Percentiles rank a stretch among this genome's conserved stretches.
These are phyloP conservation scores for Disparrhopalites patrizii DNA, from an alignment of 2,888 invertebrate genomes.

Conservation along the genomic window DNA sequence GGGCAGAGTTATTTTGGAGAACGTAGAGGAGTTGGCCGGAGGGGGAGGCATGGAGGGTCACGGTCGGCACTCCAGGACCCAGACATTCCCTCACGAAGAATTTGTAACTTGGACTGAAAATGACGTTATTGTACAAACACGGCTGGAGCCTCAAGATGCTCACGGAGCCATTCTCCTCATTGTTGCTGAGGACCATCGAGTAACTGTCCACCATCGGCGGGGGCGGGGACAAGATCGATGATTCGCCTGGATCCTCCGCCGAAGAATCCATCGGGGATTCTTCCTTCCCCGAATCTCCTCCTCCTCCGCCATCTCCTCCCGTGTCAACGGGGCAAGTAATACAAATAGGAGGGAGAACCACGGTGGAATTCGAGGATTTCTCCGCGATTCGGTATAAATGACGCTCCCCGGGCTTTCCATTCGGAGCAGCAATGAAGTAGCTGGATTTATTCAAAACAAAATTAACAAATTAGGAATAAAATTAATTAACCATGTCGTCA, in stretches of 20 bases:
- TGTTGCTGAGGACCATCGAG: neutral
- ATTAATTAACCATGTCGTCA: too few relatives aligned
- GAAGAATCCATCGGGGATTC: too few relatives aligned
- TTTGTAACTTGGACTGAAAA: conserved; percentile 51
- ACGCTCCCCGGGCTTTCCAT: conserved; percentile 70
- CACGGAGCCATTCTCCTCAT: neutral
- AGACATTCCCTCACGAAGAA: conserved; percentile 72
- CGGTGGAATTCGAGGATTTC: conserved; percentile 52
- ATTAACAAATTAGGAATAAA: too few relatives aligned
- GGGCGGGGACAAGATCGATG: neutral
- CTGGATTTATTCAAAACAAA: too few relatives aligned
- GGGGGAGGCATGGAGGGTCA: conserved; percentile 48
- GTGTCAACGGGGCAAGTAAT: conserved; percentile 52
- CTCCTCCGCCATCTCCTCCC: neutral
- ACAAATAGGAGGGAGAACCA: conserved; percentile 50
- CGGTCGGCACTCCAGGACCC: conserved; percentile 57
- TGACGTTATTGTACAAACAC: conserved; percentile 46
- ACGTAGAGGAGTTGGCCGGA: conserved; percentile 37
- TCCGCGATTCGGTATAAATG: conserved; percentile 71
- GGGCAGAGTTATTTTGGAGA: conserved; percentile 62
- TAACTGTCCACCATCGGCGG: neutral
- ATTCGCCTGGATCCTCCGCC: conserved; percentile 6
- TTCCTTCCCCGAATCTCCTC: too few relatives aligned
- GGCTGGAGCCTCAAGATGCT: conserved; percentile 30
- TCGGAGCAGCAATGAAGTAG: conserved; percentile 76